These are phyloP conservation scores for Platerodrilus igneus DNA, from an alignment of 2,888 invertebrate species.

Conservation along the genomic window DNA sequence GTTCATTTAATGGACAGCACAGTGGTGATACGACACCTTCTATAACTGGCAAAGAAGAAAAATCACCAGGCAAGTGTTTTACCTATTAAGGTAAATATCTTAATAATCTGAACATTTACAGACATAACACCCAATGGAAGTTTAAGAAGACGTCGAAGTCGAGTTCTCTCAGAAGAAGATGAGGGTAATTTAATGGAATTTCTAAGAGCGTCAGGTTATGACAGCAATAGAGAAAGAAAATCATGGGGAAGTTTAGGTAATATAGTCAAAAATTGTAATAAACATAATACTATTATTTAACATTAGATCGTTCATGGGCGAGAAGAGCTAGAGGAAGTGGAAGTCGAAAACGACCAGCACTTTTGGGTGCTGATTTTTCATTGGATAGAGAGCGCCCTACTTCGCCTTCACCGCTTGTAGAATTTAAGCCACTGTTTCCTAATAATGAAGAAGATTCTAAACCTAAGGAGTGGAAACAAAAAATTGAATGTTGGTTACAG, in stretches of 20 bases:
- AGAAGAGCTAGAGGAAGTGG: slow-evolving; percentile 70
- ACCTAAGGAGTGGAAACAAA: slow-evolving; percentile 78
- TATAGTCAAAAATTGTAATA: too few relatives aligned
- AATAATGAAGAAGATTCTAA: slow-evolving; percentile 54
- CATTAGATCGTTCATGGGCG: slow-evolving; percentile 81
- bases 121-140: slow-evolving; percentile 90
- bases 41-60: slow-evolving; percentile 48
- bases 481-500: slow-evolving; percentile 87
- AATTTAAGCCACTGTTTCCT: slow-evolving; percentile 52
- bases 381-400: slow-evolving; percentile 68
- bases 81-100: too few relatives aligned
- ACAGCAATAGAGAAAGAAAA: slow-evolving; percentile 69
- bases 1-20: slow-evolving; percentile 57
- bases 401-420: slow-evolving; percentile 61
- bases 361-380: slow-evolving; percentile 67
- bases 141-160: slow-evolving; percentile 71
- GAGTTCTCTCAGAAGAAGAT: slow-evolving; percentile 77
- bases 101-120: slow-evolving; percentile 37
- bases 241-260: slow-evolving; percentile 83
- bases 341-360: slow-evolving; percentile 72
- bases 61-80: slow-evolving; percentile 51
- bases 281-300: background rate
- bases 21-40: slow-evolving; percentile 33
- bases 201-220: slow-evolving; percentile 71
- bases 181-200: slow-evolving; percentile 85